Conservation (phyloP, 1,140 invertebrate species). For the Monochamus saltuarius region DNA sequence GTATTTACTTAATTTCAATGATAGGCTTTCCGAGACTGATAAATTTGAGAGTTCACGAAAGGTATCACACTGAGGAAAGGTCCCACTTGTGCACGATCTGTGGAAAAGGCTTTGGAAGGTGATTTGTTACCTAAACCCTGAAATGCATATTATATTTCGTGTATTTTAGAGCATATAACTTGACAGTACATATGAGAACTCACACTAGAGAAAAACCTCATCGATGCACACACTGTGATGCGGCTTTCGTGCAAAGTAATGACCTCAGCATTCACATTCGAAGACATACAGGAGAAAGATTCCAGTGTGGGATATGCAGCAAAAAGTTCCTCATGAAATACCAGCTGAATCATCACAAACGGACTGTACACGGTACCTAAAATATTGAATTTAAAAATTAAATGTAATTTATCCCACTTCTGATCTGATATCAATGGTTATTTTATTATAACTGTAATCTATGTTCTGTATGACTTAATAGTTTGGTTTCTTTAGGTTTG, state of each 20-base stretch:
- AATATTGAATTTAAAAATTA: no score
- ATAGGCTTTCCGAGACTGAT: conserved; percentile 58
- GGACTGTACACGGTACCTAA: conserved; percentile 53
- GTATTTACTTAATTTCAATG: no score
- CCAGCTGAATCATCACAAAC: conserved; percentile 57
- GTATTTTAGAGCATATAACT: conserved; percentile 56
- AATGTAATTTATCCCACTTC: not conserved
- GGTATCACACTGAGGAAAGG: conserved; percentile 74
- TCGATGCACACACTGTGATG: conserved; percentile 60
- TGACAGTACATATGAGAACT: conserved; percentile 59
- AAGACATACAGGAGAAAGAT: conserved; percentile 58
- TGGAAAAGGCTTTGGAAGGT: conserved; percentile 54
- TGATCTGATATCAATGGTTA: no score
- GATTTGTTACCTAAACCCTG: no score
- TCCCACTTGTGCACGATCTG: conserved; percentile 64
- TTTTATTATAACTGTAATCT: no score
- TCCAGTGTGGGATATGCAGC: conserved; percentile 60
- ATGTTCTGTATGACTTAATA: no score
- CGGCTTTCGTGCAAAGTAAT: conserved; percentile 61
- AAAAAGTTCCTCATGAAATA: conserved; percentile 61
- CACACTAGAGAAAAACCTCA: conserved; percentile 63
- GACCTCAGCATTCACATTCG: conserved; percentile 64
- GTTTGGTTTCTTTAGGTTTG: conserved; percentile 40
- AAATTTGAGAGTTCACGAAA: conserved; percentile 59
- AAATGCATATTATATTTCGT: no score